Evolutionary conservation across 2,888 invertebrate genomes (phyloP), one percentile per base, ranked within the genome.

Genomic region (Tipula confusa): DNA sequence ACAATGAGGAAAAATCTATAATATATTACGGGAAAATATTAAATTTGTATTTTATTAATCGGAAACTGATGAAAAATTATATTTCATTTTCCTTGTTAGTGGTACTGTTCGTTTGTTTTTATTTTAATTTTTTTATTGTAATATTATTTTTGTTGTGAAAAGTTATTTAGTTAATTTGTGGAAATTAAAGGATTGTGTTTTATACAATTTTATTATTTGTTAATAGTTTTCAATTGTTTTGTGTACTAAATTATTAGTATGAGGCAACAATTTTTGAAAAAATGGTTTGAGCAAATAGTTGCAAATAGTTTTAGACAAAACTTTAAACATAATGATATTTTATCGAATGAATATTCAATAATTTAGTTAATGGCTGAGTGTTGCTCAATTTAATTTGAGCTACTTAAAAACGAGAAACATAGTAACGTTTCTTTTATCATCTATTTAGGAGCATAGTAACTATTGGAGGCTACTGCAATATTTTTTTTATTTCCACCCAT

Each of bases 21-120:
- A 0, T 48, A 18, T 18, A 48, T 2, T 2, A 48, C 64, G 24
- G 64, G 64, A 64, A 64, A 64, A 64, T 64, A 64, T 64, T 64
- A 64, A 64, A 24, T 64, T 64, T 24, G 18, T 24, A 64, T 64
- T 64, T 64, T 64, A 24, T 64, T 64, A 64, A 64, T 64, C 64
- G 64, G 64, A 64, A 64, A 64, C 64, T 64, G 64, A 64, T 18
- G 64, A 64, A 64, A 64, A 64, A 64, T 64, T 64, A 64, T 64
- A 24, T 64, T 64, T 64, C 24, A 64, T 24, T 64, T 64, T 64
- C 24, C 24, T 64, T 24, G 24, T 64, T 64, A 9, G 24, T 38
- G 38, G n/a, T 1, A 38, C 24, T 64, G 64, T 24, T 64, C 64
- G 64, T 64, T 24, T 11, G 9, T 18, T 24, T 64, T 64, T 64